These are phyloP conservation scores for Gambusia holbrooki DNA, from an alignment of 2,113 vertebrate genomes.

Conservation along the genomic window DNA sequence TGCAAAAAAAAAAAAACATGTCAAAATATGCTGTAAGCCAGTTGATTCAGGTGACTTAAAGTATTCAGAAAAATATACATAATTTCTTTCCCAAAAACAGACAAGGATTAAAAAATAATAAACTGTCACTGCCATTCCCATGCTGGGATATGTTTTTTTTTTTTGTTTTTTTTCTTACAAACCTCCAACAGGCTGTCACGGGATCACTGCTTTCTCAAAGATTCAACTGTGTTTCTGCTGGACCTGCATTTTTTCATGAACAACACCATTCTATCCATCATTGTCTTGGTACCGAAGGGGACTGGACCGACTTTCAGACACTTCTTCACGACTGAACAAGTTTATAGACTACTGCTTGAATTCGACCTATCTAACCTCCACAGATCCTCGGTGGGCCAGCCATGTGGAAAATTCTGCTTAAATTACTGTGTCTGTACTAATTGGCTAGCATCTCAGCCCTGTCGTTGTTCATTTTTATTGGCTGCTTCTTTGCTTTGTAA, in stretches of 20 bases:
- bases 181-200: neutral
- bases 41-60: neutral
- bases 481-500: constrained; percentile 51
- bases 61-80: neutral
- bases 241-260: constrained; percentile 10
- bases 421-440: constrained; percentile 59
- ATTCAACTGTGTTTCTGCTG: constrained; percentile 10
- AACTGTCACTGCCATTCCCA: neutral
- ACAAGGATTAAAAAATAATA: neutral
- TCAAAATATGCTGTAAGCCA: neutral
- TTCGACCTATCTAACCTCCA: constrained; percentile 43
- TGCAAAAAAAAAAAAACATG: neutral
- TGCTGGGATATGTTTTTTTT: neutral
- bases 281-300: constrained; percentile 7
- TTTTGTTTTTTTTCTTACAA: neutral
- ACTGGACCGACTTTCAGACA: constrained; percentile 5
- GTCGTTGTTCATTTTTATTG: constrained; percentile 60
- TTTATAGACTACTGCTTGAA: constrained; percentile 35
- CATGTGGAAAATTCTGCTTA: constrained; percentile 50
- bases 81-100: neutral
- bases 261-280: neutral
- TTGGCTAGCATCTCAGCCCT: constrained; percentile 51
- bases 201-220: neutral
- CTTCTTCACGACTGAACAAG: constrained; percentile 4
- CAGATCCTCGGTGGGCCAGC: constrained; percentile 14